Base-by-base conservation (phyloP, 2,888 invertebrate genomes). In the Lepidochrysops patricia region DNA sequence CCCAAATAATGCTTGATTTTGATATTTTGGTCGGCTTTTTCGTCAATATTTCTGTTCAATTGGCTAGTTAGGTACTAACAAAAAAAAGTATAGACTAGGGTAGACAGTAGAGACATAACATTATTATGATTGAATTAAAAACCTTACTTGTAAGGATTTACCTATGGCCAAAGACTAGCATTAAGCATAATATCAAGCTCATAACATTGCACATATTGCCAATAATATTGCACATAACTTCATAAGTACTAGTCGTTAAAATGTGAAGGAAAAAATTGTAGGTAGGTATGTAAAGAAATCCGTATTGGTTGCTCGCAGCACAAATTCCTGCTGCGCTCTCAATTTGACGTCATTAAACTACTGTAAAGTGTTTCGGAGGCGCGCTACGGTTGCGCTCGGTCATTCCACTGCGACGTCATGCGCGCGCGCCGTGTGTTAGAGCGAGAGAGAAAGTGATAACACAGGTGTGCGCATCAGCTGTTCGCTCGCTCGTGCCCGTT, bases 381-480 rank as follows among this genome's bases (percentile, higher is more conserved):
- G 43, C 43, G 43, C 43, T 43, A 43, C 43, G 43, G 43, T 43
- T 43, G 43, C 43, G 43, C 43, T 43, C 43, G 63, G 64, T 43
- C 65, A 62, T 75, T 74, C 76, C 72, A 73, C 62, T 76, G 79
- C 79, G 80, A 70, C 58, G 68, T 72, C 73, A 73, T 19, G 19
- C 23, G 60, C 66, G 60, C 66, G 68, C 72, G 19, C 34, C 26
- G 74, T 71, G 82, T 71, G 77, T 70, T 80, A 82, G 77, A 81
- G 82, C 84, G 84, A 84, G 84, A 82, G 82, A 79, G 80, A 69
- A 54, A 66, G 62, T 64, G 68, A 57, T 23, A 58, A 59, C 82
- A 85, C 87, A 86, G 87, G 87, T 86, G 87, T 84, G 84, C 81
- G 76, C 82, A 80, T 85, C 86, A 86, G 84, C 84, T 85, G 84